A percentile compares a stretch with the other conserved stretches of the same genome.
These are phyloP conservation scores for Sialis lutaria DNA, from an alignment of 2,888 invertebrate genomes.

Conservation along the genomic window DNA sequence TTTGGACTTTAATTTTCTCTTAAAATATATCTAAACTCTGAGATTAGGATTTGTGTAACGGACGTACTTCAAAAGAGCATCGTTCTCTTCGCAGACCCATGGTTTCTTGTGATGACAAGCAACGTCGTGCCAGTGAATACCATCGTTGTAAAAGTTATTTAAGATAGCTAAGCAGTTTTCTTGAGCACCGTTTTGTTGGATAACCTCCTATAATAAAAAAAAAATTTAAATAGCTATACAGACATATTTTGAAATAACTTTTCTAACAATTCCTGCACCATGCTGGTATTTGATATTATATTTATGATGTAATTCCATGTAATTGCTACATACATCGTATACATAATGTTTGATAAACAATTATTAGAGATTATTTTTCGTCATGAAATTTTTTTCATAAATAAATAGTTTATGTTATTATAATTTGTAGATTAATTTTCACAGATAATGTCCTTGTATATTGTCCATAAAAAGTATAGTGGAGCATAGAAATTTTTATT, in stretches of 20 bases:
- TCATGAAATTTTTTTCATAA: no score
- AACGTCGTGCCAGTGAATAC: constrained; percentile 81
- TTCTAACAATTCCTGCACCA: no score
- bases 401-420: no score
- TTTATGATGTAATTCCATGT: no score
- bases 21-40: constrained; percentile 34
- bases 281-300: no score
- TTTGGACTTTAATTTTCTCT: neutral
- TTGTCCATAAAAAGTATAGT: no score
- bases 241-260: neutral
- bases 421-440: no score
- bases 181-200: constrained; percentile 59
- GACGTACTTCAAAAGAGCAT: constrained; percentile 70
- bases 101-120: constrained; percentile 82
- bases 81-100: constrained; percentile 78
- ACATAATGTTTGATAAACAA: no score
- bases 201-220: constrained; percentile 34
- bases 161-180: constrained; percentile 75
- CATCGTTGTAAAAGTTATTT: constrained; percentile 83
- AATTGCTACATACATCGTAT: no score
- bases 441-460: no score
- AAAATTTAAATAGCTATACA: neutral
- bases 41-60: constrained; percentile 66
- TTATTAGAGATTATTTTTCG: no score
- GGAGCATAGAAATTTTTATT: no score